Conservation (phyloP, 2,888 invertebrate genomes). For the Leptinotarsa juncta region DNA sequence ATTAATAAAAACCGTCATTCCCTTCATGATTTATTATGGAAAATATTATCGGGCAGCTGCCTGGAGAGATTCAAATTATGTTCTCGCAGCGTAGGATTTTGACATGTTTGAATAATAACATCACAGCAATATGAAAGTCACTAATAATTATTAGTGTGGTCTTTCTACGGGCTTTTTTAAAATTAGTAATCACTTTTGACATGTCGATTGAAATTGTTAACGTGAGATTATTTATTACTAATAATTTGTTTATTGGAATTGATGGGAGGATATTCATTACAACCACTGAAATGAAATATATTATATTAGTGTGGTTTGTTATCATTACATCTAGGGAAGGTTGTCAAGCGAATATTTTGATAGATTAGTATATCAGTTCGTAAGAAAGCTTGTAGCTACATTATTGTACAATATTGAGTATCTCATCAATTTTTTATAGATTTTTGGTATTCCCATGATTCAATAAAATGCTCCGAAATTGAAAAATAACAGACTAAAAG, state of each 20-base stretch:
- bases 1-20: constrained; percentile 39
- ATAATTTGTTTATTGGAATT: constrained; percentile 27
- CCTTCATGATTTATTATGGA: constrained; percentile 41
- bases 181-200: constrained; percentile 36
- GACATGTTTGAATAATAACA: constrained; percentile 46
- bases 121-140: constrained; percentile 41
- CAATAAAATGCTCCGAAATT: too few relatives aligned
- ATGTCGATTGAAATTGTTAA: constrained; percentile 36
- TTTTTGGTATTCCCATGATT: too few relatives aligned
- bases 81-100: constrained; percentile 34
- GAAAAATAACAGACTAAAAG: too few relatives aligned
- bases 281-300: constrained; percentile 5
- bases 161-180: constrained; percentile 33
- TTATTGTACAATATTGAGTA: too few relatives aligned
- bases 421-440: too few relatives aligned
- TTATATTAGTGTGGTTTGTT: neutral
- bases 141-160: constrained; percentile 37
- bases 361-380: neutral
- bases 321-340: neutral
- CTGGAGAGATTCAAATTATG: constrained; percentile 42
- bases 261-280: constrained; percentile 7
- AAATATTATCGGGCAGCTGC: constrained; percentile 40
- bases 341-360: neutral
- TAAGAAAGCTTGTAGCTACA: too few relatives aligned
- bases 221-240: constrained; percentile 27